These are phyloP conservation scores for Caenorhabditis virilis DNA, from an alignment of 2,888 invertebrate species.

Conservation along the genomic window DNA sequence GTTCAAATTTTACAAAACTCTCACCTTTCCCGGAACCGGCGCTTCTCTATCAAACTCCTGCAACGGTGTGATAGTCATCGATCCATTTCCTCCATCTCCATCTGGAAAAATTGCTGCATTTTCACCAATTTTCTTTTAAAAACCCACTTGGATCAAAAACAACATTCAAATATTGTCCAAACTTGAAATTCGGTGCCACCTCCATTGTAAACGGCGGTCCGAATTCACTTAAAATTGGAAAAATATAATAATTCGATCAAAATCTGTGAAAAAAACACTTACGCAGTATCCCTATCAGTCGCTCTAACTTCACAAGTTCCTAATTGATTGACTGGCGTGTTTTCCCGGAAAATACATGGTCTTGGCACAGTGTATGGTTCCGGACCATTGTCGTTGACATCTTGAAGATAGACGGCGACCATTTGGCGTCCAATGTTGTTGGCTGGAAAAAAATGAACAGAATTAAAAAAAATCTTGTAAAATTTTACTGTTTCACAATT, in stretches of 20 bases:
- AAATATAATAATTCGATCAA: neutral
- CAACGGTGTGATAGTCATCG: conserved; percentile 93
- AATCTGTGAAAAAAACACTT: conserved; percentile 20
- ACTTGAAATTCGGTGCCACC: conserved; percentile 55
- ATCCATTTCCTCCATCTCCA: conserved; percentile 95
- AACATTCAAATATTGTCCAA: conserved; percentile 85
- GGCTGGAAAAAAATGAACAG: conserved; percentile 72
- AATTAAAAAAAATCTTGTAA: too few relatives aligned
- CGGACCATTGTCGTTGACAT: conserved; percentile 91
- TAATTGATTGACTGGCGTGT: conserved; percentile 82
- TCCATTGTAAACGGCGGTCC: conserved; percentile 87
- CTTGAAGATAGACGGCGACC: conserved; percentile 79
- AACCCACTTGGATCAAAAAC: conserved; percentile 90
- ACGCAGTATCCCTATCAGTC: conserved; percentile 64
- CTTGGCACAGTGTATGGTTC: conserved; percentile 84
- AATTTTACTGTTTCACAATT: too few relatives aligned
- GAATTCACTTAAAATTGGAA: conserved; percentile 43
- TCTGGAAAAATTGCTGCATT: conserved; percentile 73
- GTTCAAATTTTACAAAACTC: too few relatives aligned
- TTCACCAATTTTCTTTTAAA: neutral
- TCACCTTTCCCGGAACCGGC: conserved; percentile 60
- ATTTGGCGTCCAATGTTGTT: conserved; percentile 83
- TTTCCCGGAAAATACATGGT: conserved; percentile 91
- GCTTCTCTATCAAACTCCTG: conserved; percentile 68
- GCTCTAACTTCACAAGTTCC: conserved; percentile 72